Conservation (phyloP, 2,888 invertebrate species). For the Ecliptopera silaceata region DNA sequence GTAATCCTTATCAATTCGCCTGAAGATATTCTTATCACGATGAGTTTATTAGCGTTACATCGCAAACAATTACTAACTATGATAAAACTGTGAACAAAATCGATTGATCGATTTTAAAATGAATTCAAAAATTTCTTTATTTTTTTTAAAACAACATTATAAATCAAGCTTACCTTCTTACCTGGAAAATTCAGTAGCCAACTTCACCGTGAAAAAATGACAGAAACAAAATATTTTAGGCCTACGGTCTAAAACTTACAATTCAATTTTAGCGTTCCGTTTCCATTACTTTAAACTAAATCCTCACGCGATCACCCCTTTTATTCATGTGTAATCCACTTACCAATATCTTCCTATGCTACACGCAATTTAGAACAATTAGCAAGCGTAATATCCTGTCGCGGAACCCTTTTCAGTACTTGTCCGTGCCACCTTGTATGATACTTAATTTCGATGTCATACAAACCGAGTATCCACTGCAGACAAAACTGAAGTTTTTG, state of each 20-base stretch:
- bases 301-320: conserved; percentile 24
- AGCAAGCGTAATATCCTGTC: conserved; percentile 47
- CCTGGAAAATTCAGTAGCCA: no score
- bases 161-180: no score
- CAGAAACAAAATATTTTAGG: no score
- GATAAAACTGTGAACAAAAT: not conserved
- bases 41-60: not conserved
- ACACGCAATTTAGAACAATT: conserved; percentile 54
- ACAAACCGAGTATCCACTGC: no score
- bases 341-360: conserved; percentile 23
- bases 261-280: conserved; percentile 17
- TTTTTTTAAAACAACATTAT: no score
- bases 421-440: conserved; percentile 52
- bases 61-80: not conserved
- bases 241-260: not conserved
- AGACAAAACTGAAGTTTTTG: no score
- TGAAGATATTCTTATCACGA: not conserved
- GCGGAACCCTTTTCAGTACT: conserved; percentile 56
- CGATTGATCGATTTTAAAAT: not conserved
- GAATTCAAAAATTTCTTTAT: no score
- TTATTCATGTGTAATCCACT: conserved; percentile 29
- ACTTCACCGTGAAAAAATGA: no score
- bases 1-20: not conserved
- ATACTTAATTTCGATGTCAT: not conserved
- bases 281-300: conserved; percentile 2